Base-by-base conservation (phyloP, 2,888 invertebrate species). In the Sinelater perroti region DNA sequence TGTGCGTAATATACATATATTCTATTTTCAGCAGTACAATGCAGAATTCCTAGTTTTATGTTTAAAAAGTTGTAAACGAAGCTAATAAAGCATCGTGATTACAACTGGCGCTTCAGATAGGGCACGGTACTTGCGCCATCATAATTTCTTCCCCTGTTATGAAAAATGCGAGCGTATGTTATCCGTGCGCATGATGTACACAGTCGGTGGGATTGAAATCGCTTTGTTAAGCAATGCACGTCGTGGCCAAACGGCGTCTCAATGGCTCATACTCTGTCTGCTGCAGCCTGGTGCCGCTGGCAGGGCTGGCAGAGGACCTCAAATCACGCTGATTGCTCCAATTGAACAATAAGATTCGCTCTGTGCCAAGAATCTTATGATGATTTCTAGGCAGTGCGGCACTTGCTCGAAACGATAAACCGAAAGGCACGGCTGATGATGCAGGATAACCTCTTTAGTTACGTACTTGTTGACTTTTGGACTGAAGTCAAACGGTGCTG, bases 201-300 rank as follows among this genome's bases (percentile, higher is more conserved):
- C 46, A 45, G 50, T 45, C 47, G 46, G 33, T 47, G 26, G 61
- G 52, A 61, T 51, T 49, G 56, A 57, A 57, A 52, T 46, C 26
- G 52, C 38, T 64, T 69, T 67, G 66, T 62, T 60, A 69, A 60
- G 66, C 69, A 56, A 56, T 61, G 67, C 69, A 69, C 66, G 82
- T 81, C 66, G 78, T 77, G 61, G 81, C 86, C 81, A 80, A 76
- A 62, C 84, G 80, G 68, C 79, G 77, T 65, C 81, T 81, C 70
- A 78, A 79, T 65, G 75, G 74, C 77, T 75, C 79, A 74, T 84
- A 83, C 71, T 89, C 87, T 76, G 90, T 91, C 76, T 91, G 91
- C 28, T 91, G 85, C 56, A 88, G 83, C 64, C 90, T 78, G 46
- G 51, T 42, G 53, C 44, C 46, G 42, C 36, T 50, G 53, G 52